Conservation (phyloP, 1,140 invertebrate genomes). For the Bilobella aurantiaca region DNA sequence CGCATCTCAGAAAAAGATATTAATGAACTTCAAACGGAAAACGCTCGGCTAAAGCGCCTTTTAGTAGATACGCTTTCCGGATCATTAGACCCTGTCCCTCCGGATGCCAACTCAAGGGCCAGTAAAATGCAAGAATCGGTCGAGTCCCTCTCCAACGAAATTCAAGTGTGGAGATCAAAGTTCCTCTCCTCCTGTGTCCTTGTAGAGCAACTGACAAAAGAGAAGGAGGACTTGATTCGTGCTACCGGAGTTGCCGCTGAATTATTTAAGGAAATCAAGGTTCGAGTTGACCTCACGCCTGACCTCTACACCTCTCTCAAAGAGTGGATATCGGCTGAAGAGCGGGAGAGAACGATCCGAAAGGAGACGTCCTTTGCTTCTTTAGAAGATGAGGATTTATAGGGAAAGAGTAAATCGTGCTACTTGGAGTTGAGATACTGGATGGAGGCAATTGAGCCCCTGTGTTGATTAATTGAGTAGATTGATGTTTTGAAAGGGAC, state of each 20-base stretch:
- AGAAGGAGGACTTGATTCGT: constrained; percentile 25
- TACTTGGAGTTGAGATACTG: no score
- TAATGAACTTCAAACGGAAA: constrained; percentile 28
- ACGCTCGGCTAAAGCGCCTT: constrained; percentile 27
- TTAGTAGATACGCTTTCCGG: constrained; percentile 31
- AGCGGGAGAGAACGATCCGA: neutral
- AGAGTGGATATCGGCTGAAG: constrained; percentile 17
- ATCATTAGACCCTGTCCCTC: neutral
- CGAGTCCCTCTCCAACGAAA: constrained; percentile 29
- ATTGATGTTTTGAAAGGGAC: no score
- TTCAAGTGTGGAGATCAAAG: constrained; percentile 34
- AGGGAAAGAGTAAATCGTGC: no score
- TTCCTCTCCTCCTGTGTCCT: constrained; percentile 33
- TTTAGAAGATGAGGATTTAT: neutral
- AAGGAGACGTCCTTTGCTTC: neutral
- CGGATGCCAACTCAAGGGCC: constrained; percentile 7
- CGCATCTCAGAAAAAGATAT: constrained; percentile 31
- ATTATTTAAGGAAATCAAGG: constrained; percentile 29
- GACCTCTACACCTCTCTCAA: constrained; percentile 20
- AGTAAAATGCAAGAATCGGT: constrained; percentile 23
- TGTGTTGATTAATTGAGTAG: no score
- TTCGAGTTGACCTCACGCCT: constrained; percentile 16
- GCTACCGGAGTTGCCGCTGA: constrained; percentile 12
- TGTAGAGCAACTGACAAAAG: constrained; percentile 30
- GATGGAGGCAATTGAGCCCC: no score